Evolutionary conservation across 2,888 invertebrate genomes (phyloP).

Genomic region (Ptilodon capucinus): DNA sequence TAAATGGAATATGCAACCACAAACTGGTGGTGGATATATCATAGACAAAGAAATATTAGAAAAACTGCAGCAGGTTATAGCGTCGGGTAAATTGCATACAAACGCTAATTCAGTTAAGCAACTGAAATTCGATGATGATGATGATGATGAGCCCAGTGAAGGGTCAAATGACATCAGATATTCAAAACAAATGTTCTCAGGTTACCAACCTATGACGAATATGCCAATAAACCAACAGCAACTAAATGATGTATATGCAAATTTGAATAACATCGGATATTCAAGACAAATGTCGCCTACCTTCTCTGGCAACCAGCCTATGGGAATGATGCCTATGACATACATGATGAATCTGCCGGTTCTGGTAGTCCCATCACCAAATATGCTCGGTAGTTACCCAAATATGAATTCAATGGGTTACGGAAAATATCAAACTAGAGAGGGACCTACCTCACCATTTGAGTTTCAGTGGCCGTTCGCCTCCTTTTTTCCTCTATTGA

Average conservation of each 20-base stretch:
- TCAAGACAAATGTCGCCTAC: constrained; percentile 39
- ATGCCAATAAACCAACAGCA: constrained; percentile 41
- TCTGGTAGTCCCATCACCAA: constrained; percentile 48
- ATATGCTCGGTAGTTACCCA: constrained; percentile 37
- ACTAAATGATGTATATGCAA: constrained; percentile 31
- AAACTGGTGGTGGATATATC: constrained; percentile 46
- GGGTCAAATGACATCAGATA: constrained; percentile 2
- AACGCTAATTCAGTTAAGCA: constrained; percentile 32
- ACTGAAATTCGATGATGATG: constrained; percentile 38
- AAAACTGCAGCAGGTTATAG: constrained; percentile 66
- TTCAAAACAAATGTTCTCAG: constrained; percentile 8
- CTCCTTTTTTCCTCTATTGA: constrained; percentile 79
- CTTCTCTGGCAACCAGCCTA: constrained; percentile 25
- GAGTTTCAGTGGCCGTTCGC: constrained; percentile 77
- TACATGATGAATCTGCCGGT: constrained; percentile 63
- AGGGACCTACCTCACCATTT: constrained; percentile 45
- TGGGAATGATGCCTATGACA: constrained; percentile 38
- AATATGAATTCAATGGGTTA: constrained; percentile 38
- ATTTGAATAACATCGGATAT: constrained; percentile 29
- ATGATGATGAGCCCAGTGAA: constrained; percentile 19
- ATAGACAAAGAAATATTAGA: constrained; percentile 63
- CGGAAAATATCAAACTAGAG: constrained; percentile 46
- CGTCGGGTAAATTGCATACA: constrained; percentile 56
- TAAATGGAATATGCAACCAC: constrained; percentile 50
- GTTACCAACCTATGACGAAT: constrained; percentile 31